These are phyloP conservation scores for Bradypus variegatus DNA, from an alignment of 2,797 vertebrate genomes.

Conservation along the genomic window DNA sequence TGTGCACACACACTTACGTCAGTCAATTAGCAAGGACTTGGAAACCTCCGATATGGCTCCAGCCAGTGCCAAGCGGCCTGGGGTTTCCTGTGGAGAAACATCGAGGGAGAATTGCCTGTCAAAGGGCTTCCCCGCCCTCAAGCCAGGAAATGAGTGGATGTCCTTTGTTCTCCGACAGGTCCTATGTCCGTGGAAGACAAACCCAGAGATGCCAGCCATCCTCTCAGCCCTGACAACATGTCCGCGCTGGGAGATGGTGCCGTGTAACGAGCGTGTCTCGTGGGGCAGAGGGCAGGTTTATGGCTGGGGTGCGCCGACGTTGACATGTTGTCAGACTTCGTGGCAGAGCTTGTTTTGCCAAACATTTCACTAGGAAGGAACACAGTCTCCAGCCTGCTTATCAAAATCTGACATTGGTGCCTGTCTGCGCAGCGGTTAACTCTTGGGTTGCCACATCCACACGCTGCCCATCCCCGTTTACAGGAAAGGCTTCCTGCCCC, in stretches of 20 bases:
- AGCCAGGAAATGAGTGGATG: neutral
- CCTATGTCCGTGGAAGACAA: neutral
- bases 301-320: neutral
- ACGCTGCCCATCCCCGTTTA: slow-evolving; percentile 17
- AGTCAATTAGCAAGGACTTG: neutral
- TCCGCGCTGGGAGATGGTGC: neutral
- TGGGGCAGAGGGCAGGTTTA: neutral
- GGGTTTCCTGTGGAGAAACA: neutral
- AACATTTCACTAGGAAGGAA: slow-evolving; percentile 33
- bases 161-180: neutral
- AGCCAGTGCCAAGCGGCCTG: neutral
- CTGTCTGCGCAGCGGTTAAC: slow-evolving; percentile 45
- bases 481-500: slow-evolving; percentile 37
- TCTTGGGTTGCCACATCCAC: slow-evolving; percentile 60
- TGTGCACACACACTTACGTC: rapidly evolving
- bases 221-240: neutral
- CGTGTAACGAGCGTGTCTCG: neutral
- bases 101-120: neutral
- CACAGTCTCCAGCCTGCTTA: slow-evolving; percentile 54
- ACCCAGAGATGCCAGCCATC: no score
- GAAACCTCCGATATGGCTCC: neutral
- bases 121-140: neutral
- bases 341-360: slow-evolving; percentile 45
- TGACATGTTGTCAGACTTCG: slow-evolving; percentile 39
- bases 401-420: slow-evolving; percentile 57